phyloP scores from a whole-genome alignment of 2,888 invertebrate genomes.

The Druceiella hillmani region DNA sequence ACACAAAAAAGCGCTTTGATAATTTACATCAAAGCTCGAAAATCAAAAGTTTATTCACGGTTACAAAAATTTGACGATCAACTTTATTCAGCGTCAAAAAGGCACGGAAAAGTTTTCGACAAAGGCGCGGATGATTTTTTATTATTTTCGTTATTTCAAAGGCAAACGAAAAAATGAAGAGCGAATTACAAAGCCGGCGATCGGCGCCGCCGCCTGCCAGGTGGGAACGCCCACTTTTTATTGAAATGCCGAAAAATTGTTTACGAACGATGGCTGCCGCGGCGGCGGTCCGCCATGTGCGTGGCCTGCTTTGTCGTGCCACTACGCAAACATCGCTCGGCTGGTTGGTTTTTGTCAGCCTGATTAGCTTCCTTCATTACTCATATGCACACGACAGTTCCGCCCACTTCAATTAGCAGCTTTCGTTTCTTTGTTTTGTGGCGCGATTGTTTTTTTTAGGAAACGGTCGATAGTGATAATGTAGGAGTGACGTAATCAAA shows the following conservation, averaged over 20 bases:
- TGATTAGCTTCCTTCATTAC: conserved; percentile 49
- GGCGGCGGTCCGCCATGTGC: no score
- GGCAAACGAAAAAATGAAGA: conserved; percentile 42
- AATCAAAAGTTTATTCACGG: conserved; percentile 39
- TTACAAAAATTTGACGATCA: conserved; percentile 39
- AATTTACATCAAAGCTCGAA: conserved; percentile 42
- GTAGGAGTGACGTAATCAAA: no score
- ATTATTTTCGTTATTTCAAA: no score
- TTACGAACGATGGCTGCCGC: no score
- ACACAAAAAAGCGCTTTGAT: no score
- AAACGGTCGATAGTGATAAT: no score
- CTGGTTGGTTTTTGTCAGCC: conserved; percentile 48
- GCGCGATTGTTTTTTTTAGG: no score
- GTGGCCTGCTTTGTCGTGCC: no score
- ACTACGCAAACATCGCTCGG: no score
- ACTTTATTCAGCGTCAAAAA: conserved; percentile 41
- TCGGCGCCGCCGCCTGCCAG: conserved; percentile 29
- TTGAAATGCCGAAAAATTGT: conserved; percentile 50
- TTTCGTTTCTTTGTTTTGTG: no score
- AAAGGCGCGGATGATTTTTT: conserved; percentile 40
- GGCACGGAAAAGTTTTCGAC: conserved; percentile 42
- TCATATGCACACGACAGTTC: no score
- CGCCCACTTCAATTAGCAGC: no score
- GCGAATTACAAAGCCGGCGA: conserved; percentile 41
- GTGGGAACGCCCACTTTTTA: conserved; percentile 47